Base-by-base conservation (phyloP, 1,140 invertebrate species). In the Rhysida immarginata region DNA sequence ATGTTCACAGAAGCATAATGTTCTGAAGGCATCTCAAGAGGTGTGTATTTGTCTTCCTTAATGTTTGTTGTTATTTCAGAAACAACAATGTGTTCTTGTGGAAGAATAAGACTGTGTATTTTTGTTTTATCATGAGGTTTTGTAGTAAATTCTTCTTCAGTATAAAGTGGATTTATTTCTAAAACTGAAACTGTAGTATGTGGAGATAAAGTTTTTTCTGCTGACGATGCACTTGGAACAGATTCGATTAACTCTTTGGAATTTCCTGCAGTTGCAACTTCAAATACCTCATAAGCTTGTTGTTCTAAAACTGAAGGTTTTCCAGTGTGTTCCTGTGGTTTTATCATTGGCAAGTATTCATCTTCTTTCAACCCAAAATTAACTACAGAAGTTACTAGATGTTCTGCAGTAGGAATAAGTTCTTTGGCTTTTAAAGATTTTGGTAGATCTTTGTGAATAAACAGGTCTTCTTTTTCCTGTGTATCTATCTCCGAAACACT, bases 141-240 rank as follows among this genome's bases (percentile, higher is more conserved):
- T 24, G 56, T 29, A 27, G 54, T 50, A 25, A 55, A 55, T 46
- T 49, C 53, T 20, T 29, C 53, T 53, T 56, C 57, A 26, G 45
- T 59, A 13, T 41, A 41, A 29, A 48, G 18, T 55, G 53, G 24
- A 27, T 26, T 42, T 26, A 46, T 55, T 55, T 59, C 26, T 44
- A 45, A 59, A n/a, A 60, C 49, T 35, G 56, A 55, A 29, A 60
- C 0, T 27, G 59, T 58, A 24, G 55, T 26, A 41, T 60, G 57
- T 14, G 54, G 44, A 5, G 25, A 20, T n/a, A 60, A 16, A n/a
- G 26, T 20, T 16, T 18, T 8, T 14, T 26, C 16, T 25, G 53
- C 57, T n/a, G 49, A 48, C 20, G 55, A 53, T 27, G 56, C 45
- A 25, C 26, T 45, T 21, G 51, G 14, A 18, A 18, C 11, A 16